Conservation (phyloP, 2,797 vertebrate genomes). For the Emys orbicularis region DNA sequence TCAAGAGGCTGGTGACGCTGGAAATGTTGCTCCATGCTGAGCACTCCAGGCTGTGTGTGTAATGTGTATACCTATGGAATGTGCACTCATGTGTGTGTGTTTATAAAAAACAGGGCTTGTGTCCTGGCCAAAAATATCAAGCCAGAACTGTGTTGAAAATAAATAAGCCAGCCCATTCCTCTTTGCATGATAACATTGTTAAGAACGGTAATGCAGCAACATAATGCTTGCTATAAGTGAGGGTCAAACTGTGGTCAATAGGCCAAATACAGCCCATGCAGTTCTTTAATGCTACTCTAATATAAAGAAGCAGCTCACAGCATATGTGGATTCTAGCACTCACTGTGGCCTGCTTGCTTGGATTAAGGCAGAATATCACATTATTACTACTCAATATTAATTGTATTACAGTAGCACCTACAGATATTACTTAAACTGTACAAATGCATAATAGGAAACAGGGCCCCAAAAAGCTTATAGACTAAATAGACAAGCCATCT, state of each 20-base stretch:
- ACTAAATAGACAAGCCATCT: neutral
- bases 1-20: fast-evolving
- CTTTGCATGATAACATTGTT: neutral
- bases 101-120: neutral
- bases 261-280: neutral
- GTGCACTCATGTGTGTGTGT: neutral
- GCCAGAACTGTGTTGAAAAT: neutral
- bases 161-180: neutral
- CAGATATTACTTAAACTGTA: neutral
- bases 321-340: neutral
- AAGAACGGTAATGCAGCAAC: neutral
- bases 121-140: neutral
- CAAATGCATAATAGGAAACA: neutral
- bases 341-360: neutral
- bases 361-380: neutral
- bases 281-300: neutral
- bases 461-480: neutral
- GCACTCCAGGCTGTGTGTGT: neutral
- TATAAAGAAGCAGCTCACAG: neutral
- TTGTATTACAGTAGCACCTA: neutral
- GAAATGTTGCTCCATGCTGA: fast-evolving
- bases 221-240: neutral
- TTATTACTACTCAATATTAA: neutral
- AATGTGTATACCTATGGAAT: neutral
- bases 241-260: neutral